Base-by-base conservation (phyloP, 2,888 invertebrate species). In the Ectemnius cavifrons region DNA sequence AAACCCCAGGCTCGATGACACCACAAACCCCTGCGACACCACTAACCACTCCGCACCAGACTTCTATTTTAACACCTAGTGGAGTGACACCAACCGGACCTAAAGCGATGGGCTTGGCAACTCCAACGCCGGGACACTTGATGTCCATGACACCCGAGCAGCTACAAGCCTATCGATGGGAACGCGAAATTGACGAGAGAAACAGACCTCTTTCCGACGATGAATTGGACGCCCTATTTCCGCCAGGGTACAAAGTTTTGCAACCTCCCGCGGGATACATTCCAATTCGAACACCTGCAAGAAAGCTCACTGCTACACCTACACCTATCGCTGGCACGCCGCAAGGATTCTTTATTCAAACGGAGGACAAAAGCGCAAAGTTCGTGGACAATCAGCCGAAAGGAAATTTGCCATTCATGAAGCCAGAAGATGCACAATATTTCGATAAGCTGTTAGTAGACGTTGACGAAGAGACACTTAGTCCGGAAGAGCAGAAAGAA, bases 81-180 rank as follows among this genome's bases (percentile, higher is more conserved):
- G 92, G 91, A 28, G 91, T 91, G 6, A 97, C 98, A 4, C 97
- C 98, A 0, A 95, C 97, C 18, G 98, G 98, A 56, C 94, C 96
- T 2, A 98, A 98, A 91, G 99, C 99, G 0, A 99, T 99, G 99
- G 98, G 95, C 0, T 96, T 99, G 96, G 97, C 98, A 2, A 99
- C 99, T 0, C 99, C 99, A 0, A 98, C 98, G 0, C 98, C 99
- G 0, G 97, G 97, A 18, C 98, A 99, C 87, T 92, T 99, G 76
- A 96, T 98, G 77, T 97, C 98, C 14, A 99, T 99, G 99, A 99
- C 99, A 0, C 99, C 99, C 0, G 99, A 99, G 91, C 99, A 99
- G 91, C 92, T 99, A 78, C 99, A 99, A 91, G 98, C 98, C 0
- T 99, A 97, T 91, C 95, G 98, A 37, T 98, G 98, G 98, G 99